phyloP scores from a whole-genome alignment of 2,888 invertebrate species.

The Hirtodrosophila alboralis region DNA sequence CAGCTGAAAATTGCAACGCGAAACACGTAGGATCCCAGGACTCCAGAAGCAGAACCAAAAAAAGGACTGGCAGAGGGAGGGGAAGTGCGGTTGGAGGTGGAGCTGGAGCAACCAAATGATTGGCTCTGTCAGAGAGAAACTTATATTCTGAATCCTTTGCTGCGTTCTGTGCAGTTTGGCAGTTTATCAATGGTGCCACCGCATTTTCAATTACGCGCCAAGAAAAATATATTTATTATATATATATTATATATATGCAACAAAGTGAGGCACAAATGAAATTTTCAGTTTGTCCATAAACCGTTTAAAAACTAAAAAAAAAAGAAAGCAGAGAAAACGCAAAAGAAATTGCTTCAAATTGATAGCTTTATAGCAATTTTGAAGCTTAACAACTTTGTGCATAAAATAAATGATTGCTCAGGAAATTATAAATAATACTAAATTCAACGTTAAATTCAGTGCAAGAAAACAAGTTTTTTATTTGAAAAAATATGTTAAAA shows the following conservation, averaged over 20 bases:
- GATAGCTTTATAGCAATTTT: not conserved
- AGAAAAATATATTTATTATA: conserved; percentile 22
- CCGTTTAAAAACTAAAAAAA: conserved; percentile 12
- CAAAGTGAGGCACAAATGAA: conserved; percentile 31
- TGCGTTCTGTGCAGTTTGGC: conserved; percentile 42
- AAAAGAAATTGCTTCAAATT: conserved; percentile 3
- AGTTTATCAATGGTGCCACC: conserved; percentile 60
- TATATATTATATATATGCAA: too few relatives aligned
- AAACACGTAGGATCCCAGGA: conserved; percentile 81
- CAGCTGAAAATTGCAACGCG: conserved; percentile 80
- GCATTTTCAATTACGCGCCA: conserved; percentile 67
- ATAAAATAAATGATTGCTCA: too few relatives aligned
- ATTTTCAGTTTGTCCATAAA: conserved; percentile 23
- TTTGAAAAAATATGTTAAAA: too few relatives aligned
- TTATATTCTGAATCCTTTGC: conserved; percentile 70
- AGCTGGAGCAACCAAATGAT: conserved; percentile 54
- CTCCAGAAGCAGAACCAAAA: conserved; percentile 15
- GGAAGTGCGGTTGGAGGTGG: conserved; percentile 1
- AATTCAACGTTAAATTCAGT: too few relatives aligned
- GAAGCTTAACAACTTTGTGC: too few relatives aligned
- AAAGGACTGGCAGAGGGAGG: not conserved
- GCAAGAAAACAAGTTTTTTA: too few relatives aligned
- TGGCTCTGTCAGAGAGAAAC: conserved; percentile 72
- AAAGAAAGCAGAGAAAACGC: too few relatives aligned
- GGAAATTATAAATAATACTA: too few relatives aligned